Evolutionary conservation across 2,888 invertebrate species (phyloP), one percentile per base, ranked within the genome.

Genomic region (Teleogryllus oceanicus): DNA sequence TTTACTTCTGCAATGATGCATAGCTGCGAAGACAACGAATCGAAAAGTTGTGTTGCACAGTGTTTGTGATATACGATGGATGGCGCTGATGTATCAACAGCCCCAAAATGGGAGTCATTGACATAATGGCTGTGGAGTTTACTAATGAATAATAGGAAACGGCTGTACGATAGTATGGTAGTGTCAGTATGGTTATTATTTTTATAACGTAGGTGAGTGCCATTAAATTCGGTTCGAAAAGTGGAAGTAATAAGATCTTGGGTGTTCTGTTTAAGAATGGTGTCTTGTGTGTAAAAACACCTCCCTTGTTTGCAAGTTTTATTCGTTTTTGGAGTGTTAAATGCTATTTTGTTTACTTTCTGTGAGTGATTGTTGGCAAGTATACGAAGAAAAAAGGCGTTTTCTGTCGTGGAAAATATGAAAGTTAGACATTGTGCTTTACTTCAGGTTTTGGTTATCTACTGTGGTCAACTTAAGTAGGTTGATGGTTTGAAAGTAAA

Each of bases 31-130:
- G 13, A 16, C 16, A 76, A 76, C 50, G 77, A 75, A 78, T 49
- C n/a, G 62, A 62, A 49, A 77, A 76, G 49, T 76, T 78, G 37
- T 78, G 50, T 51, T 78, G 78, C 49, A 62, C 16, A 78, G 82
- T 82, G 74, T 77, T 51, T 49, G 24, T 80, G 76, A 79, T 78
- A 74, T 51, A 77, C 81, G 80, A 80, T 79, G 80, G 80, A 78
- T 81, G 80, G 79, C 82, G 79, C 80, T 75, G 78, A 80, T 78
- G 81, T 82, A 81, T 62, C 79, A 78, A 79, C 79, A 80, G 80
- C 80, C 79, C 78, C 83, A 83, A 83, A 83, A 83, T 83, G 83
- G 83, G 83, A 83, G 83, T 83, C 83, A 83, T 83, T 83, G 83
- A 83, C 83, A 83, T 83, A 83, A 83, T 83, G 83, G 83, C 83